A percentile compares a stretch with the other conserved stretches of the same genome.
These are phyloP conservation scores for Dromas ardeola DNA, from an alignment of 2,113 vertebrate genomes.

Conservation along the genomic window DNA sequence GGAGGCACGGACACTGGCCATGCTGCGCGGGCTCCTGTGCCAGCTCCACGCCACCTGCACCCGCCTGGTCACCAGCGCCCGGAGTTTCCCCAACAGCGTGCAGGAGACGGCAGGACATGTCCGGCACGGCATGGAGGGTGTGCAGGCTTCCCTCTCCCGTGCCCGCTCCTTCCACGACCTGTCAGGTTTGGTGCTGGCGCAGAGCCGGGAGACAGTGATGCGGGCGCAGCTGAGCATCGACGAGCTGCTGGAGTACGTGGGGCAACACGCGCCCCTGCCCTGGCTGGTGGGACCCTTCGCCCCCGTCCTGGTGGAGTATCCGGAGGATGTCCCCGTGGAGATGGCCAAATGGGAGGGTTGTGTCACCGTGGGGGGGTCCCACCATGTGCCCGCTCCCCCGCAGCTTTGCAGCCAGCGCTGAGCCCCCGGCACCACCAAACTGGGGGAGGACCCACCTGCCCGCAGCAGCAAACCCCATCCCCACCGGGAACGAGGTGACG, in stretches of 20 bases:
- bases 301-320: conserved; percentile 53
- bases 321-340: background rate
- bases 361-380: background rate
- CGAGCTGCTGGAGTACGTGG: conserved; percentile 79
- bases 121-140: conserved; percentile 71
- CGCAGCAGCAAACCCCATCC: accelerated
- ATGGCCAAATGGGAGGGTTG: conserved; percentile 57
- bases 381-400: accelerated
- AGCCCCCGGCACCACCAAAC: accelerated
- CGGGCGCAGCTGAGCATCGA: conserved; percentile 84
- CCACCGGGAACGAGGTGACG: accelerated
- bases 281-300: conserved; percentile 80
- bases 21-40: conserved; percentile 79
- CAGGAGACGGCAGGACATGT: conserved; percentile 83
- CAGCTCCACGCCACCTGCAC: conserved; percentile 79
- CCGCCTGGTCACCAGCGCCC: conserved; percentile 76
- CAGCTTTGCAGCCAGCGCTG: background rate
- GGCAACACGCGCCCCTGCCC: conserved; percentile 81
- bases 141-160: conserved; percentile 77
- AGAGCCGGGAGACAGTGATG: conserved; percentile 75
- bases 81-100: conserved; percentile 80
- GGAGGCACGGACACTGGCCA: conserved; percentile 64
- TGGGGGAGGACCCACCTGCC: background rate
- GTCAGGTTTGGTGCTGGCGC: conserved; percentile 74
- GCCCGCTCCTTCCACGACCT: conserved; percentile 76